Evolutionary conservation across 2,113 vertebrate genomes (phyloP).

Genomic region (Nothocercus nigrocapillus): DNA sequence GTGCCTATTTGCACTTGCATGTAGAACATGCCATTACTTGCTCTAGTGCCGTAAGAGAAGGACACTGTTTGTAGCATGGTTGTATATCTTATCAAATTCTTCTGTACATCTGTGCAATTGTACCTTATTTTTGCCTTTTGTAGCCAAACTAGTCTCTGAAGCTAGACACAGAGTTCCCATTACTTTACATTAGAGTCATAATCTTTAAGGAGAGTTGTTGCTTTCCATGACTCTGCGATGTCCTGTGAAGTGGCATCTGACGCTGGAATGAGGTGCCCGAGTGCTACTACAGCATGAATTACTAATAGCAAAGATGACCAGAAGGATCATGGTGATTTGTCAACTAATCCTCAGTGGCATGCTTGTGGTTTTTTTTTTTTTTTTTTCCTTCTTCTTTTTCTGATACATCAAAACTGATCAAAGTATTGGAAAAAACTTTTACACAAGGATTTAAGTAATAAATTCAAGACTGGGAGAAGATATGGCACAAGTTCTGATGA

Average conservation of each 20-base stretch:
- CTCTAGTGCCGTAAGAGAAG: neutral
- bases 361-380: neutral
- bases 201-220: neutral
- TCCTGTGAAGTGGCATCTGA: neutral
- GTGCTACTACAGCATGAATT: neutral
- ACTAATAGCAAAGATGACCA: neutral
- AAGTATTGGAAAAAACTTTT: neutral
- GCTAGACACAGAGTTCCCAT: neutral
- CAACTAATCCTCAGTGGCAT: neutral
- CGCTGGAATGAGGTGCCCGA: neutral
- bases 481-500: neutral
- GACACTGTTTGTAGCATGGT: too few species aligned
- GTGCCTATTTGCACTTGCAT: neutral
- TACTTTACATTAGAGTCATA: neutral
- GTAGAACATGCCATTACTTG: neutral
- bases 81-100: neutral
- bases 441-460: neutral
- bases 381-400: neutral
- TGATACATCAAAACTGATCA: neutral
- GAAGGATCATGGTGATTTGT: neutral
- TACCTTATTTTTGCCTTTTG: neutral
- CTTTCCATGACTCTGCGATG: neutral
- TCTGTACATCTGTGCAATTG: neutral
- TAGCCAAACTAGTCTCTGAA: neutral
- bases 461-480: neutral